Percentiles rank a stretch among this genome's conserved stretches.
phyloP scores from a whole-genome alignment of 2,888 invertebrate genomes.

The Hirtodrosophila trivittata region DNA sequence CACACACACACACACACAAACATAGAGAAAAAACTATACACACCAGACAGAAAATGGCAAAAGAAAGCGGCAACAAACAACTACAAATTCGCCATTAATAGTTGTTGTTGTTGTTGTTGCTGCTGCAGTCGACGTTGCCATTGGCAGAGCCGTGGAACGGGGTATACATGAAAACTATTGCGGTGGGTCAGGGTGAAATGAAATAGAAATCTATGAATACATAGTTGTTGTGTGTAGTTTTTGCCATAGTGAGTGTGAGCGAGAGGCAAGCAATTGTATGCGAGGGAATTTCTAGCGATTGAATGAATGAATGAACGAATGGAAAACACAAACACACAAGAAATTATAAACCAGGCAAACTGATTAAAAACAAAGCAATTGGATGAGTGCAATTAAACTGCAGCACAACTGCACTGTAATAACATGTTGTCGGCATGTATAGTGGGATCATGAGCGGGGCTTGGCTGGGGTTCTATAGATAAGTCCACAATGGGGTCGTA shows the following conservation, averaged over 20 bases:
- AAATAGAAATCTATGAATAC: constrained; percentile 77
- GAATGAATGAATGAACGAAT: constrained; percentile 39
- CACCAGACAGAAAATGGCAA: constrained; percentile 20
- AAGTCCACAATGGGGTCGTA: constrained; percentile 19
- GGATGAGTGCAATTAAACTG: constrained; percentile 46
- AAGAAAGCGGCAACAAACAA: constrained; percentile 60
- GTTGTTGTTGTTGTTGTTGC: constrained; percentile 45
- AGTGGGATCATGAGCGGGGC: not conserved
- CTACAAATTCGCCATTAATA: constrained; percentile 71
- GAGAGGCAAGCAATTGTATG: constrained; percentile 19
- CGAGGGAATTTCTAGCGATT: constrained; percentile 8
- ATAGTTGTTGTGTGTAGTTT: constrained; percentile 32
- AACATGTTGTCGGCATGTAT: not conserved
- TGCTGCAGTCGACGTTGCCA: constrained; percentile 33
- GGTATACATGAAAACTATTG: constrained; percentile 74
- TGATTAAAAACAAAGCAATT: constrained; percentile 56
- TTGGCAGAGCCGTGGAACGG: constrained; percentile 3
- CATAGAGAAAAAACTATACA: not conserved
- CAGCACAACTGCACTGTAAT: constrained; percentile 43
- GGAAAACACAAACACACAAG: constrained; percentile 36
- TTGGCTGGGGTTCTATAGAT: constrained; percentile 14
- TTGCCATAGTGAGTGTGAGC: constrained; percentile 11
- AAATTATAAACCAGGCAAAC: constrained; percentile 36
- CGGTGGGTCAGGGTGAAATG: constrained; percentile 78
- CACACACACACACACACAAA: constrained; percentile 13